Evolutionary conservation across 2,113 vertebrate genomes (phyloP), one percentile per base, ranked within the genome.

Genomic region (Nerophis lumbriciformis): DNA sequence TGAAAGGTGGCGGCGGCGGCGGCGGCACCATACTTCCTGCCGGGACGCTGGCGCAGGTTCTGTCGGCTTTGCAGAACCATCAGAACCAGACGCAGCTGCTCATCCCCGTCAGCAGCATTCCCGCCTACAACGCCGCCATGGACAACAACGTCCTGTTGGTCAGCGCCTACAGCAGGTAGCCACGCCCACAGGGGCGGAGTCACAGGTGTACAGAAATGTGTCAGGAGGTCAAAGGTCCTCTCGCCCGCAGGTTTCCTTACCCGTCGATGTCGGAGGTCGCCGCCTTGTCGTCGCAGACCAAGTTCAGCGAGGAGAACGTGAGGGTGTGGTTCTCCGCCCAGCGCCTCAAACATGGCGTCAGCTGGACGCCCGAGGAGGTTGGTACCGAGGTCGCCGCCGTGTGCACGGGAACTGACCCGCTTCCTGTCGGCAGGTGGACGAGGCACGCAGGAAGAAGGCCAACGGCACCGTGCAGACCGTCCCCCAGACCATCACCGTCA

Each of bases 271-370:
- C 95, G 0, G 96, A 98, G 88, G 95, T 98, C 74, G 87, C 91
- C 62, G 93, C 95, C 42, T 87, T 99, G 73, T 92, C 95, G 19
- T 90, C 93, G 1, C 97, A 98, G 90, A 96, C 95, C 0, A 97
- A 97, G 88, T 98, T 95, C 69, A 94, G 93, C 0, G 96, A 98
- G 81, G 97, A 99, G 62, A 95, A 98, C 84, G 95, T 99, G 64
- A 98, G 99, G 78, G 97, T 98, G 59, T 99, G 97, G 97, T 98
- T 99, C 85, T 98, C 96, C 58, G 97, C 97, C 28, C 97, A 99
- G 76, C 93, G 96, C 48, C 90, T 99, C 64, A 99, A 99, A 66
- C 95, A 98, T 0, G 97, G 97, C 3, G 95, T 99, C 63, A 99
- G 97, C 74, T 99, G 97, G 97, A 99, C 97, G 0, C 96, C 96